Base-by-base conservation (phyloP, 2,888 invertebrate genomes). In the Ditula angustiorana region DNA sequence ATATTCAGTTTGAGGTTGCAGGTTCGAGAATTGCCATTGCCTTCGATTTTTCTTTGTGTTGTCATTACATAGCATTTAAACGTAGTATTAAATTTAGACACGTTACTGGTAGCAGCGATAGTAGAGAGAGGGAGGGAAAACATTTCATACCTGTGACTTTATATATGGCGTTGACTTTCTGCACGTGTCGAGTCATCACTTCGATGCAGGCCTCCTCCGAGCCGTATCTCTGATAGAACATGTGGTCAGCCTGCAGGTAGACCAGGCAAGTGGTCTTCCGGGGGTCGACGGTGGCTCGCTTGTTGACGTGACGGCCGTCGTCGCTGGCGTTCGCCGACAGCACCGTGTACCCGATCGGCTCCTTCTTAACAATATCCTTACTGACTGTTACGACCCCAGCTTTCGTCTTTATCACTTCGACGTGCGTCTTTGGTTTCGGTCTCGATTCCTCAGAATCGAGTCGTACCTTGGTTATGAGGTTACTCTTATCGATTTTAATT, bases 161-260 rank as follows among this genome's bases (percentile, higher is more conserved):
- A 83, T 97, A 97, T 78, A 97, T 97, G 23, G 96, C 95, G 87
- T 98, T 98, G 71, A 98, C 98, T 81, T 98, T 95, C 85, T 98
- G 98, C 30, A 98, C 98, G 85, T 98, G 98, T 58, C 98, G 94
- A 5, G 98, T 98, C 95, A 99, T 98, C 66, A 98, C 97, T 87
- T 98, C 98, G 73, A 98, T 98, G 83, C 98, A 98, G 1, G 98
- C 97, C 83, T 98, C 98, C 78, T 98, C 98, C 2, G 97, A 96
- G 61, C 97, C 98, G 90, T 99, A 98, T 88, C 98, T 96, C 81
- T 98, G 96, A 90, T 97, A 99, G 88, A 99, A 98, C 88, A 98
- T 96, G 88, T 99, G 99, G 90, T 98, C 98, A 2, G 99, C 99
- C 88, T 99, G 98, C 77, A 99, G 94, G 86, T 98, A 99, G 63